phyloP scores from a whole-genome alignment of 2,113 vertebrate genomes.

The Lepus timidus region DNA sequence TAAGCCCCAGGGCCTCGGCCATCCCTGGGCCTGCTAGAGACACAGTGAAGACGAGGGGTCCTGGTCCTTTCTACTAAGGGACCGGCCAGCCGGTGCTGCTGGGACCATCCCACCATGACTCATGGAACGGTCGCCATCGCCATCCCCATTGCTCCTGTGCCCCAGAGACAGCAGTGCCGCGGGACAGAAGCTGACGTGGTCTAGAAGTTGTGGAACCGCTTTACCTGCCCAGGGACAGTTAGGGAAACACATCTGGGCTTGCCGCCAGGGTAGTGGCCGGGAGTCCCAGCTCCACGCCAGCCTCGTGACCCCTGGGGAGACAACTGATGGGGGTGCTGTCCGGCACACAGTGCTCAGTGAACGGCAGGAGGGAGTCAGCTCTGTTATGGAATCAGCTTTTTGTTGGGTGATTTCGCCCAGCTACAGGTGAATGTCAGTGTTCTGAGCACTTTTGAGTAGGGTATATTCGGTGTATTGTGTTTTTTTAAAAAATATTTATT shows the following conservation, averaged over 20 bases:
- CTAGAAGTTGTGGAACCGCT: neutral
- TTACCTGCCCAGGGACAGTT: rapidly evolving
- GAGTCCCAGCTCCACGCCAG: neutral
- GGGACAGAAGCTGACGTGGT: no score
- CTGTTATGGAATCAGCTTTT: neutral
- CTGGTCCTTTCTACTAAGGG: neutral
- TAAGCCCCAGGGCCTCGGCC: slow-evolving; percentile 73
- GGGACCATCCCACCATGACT: neutral
- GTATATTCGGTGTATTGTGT: neutral
- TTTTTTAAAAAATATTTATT: no score
- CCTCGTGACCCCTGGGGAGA: no score
- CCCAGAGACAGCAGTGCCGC: neutral
- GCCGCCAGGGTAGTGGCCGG: neutral
- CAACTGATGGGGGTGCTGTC: no score
- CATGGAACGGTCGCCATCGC: neutral
- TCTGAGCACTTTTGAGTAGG: neutral
- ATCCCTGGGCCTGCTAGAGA: neutral
- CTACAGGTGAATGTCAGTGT: neutral
- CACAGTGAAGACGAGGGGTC: no score
- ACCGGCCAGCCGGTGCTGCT: neutral
- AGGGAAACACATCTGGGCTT: neutral
- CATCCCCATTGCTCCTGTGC: neutral
- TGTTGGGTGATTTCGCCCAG: neutral
- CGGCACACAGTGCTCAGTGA: neutral
- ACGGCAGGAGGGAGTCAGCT: neutral